Evolutionary conservation across 2,113 vertebrate genomes (phyloP).

Genomic region (Thunnus maccoyii): DNA sequence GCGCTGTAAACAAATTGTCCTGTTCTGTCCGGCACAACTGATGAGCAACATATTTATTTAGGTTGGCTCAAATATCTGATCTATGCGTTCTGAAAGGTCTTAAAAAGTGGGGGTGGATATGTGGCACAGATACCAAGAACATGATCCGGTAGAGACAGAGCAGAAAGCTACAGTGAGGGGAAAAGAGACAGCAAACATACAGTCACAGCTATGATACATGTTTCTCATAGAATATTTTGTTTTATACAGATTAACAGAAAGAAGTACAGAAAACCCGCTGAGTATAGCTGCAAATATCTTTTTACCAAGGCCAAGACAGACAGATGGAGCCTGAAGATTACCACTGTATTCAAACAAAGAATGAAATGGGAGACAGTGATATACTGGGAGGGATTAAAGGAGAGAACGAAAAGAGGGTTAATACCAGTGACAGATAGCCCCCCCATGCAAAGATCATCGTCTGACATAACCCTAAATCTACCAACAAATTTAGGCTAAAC

Average conservation of each 20-base stretch:
- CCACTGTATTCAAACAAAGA: slow-evolving; percentile 34
- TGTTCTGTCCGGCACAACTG: background rate
- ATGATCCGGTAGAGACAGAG: background rate
- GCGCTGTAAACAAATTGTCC: background rate
- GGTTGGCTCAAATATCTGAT: background rate
- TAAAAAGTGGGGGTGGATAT: background rate
- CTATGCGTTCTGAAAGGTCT: background rate
- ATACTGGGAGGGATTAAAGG: slow-evolving; percentile 41
- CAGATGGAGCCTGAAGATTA: slow-evolving; percentile 71
- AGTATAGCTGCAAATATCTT: background rate
- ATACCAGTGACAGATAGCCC: slow-evolving; percentile 13
- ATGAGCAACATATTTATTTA: slow-evolving; percentile 6
- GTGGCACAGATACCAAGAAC: background rate
- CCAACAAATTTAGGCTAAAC: slow-evolving; percentile 55
- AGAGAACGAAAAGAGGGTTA: slow-evolving; percentile 34
- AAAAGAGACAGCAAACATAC: background rate
- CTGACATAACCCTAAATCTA: slow-evolving; percentile 23
- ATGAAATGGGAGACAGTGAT: slow-evolving; percentile 38
- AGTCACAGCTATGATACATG: background rate
- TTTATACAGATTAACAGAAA: slow-evolving; percentile 4
- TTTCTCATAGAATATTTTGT: background rate
- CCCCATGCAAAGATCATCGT: background rate
- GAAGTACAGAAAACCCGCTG: background rate
- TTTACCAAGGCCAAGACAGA: slow-evolving; percentile 10
- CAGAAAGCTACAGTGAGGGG: background rate